phyloP scores from a whole-genome alignment of 2,797 vertebrate genomes.

The Lacerta agilis region DNA sequence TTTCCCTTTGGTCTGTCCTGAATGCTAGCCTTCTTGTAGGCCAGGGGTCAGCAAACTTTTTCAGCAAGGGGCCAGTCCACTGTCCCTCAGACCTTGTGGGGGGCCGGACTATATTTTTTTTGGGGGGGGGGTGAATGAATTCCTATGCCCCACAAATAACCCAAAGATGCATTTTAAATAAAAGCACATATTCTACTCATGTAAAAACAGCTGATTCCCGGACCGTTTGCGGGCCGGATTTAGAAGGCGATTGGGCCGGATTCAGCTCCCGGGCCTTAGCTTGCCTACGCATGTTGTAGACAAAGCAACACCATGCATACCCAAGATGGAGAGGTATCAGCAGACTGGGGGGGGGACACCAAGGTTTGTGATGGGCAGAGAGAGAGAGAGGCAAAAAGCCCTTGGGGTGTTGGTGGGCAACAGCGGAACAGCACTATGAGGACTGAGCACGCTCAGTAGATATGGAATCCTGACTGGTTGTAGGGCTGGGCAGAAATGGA shows the following conservation, averaged over 20 bases:
- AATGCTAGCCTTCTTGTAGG: not conserved
- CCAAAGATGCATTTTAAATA: too few relatives aligned
- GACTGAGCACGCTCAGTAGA: not conserved
- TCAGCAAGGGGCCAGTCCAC: too few relatives aligned
- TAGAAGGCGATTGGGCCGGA: too few relatives aligned
- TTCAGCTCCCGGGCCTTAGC: too few relatives aligned
- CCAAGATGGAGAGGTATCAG: not conserved
- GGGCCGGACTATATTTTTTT: too few relatives aligned
- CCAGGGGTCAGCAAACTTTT: too few relatives aligned
- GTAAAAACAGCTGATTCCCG: too few relatives aligned
- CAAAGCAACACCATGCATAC: not conserved
- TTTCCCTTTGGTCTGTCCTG: not conserved
- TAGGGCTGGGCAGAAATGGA: not conserved
- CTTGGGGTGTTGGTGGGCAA: not conserved
- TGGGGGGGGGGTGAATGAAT: too few relatives aligned
- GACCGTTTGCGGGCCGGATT: fast-evolving
- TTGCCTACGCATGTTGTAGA: not conserved
- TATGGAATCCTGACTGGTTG: not conserved
- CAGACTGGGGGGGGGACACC: too few relatives aligned
- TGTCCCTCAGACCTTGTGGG: too few relatives aligned
- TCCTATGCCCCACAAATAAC: too few relatives aligned
- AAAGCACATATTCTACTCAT: too few relatives aligned
- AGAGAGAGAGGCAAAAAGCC: not conserved
- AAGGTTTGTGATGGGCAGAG: not conserved
- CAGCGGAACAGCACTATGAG: not conserved